Conservation (phyloP, 2,888 invertebrate genomes). For the Biston betularia region DNA sequence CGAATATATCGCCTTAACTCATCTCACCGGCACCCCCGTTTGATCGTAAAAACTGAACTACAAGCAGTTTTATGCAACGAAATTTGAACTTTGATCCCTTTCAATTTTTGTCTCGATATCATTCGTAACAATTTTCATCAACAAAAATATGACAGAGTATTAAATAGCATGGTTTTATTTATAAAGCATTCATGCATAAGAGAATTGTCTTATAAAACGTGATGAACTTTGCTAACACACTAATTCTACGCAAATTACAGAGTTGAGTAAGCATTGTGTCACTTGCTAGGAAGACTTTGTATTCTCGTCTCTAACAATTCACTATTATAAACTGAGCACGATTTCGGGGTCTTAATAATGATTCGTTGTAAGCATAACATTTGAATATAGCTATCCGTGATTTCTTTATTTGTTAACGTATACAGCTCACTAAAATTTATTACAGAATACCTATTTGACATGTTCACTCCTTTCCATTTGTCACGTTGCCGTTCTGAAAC, state of each 20-base stretch:
- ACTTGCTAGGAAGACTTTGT: conserved; percentile 44
- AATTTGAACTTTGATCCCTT: no score
- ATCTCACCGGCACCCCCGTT: no score
- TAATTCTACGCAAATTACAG: not conserved
- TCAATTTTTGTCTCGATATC: no score
- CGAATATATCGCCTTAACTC: no score
- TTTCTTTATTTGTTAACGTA: not conserved
- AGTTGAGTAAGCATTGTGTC: conserved; percentile 38
- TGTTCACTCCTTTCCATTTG: conserved; percentile 72
- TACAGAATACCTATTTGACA: not conserved
- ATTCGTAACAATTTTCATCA: no score
- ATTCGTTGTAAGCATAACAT: conserved; percentile 59
- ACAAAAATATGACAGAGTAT: no score
- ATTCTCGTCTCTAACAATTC: conserved; percentile 40
- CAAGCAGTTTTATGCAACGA: no score
- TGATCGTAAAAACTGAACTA: no score
- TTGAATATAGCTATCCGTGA: conserved; percentile 24
- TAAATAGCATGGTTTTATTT: no score
- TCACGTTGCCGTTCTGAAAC: conserved; percentile 73
- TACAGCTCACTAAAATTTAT: not conserved
- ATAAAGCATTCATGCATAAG: no score
- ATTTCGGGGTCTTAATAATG: conserved; percentile 2
- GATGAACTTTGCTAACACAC: not conserved
- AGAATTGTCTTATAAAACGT: not conserved
- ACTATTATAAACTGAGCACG: conserved; percentile 38